Base-by-base conservation (phyloP, 1,140 invertebrate species). In the Drosophila teissieri region DNA sequence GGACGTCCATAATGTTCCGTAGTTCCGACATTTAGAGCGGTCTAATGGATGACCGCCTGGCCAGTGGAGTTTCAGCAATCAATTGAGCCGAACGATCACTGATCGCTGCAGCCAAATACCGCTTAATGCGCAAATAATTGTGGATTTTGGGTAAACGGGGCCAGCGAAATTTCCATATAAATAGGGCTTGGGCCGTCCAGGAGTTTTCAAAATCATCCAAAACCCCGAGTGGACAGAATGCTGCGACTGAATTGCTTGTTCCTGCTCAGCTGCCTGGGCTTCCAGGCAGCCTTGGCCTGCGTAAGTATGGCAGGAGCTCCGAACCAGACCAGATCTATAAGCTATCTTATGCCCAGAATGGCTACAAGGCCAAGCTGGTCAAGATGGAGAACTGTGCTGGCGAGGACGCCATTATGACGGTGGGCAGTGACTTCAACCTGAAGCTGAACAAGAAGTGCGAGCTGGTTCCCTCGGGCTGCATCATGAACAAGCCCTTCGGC, bases 381-480 rank as follows among this genome's bases (percentile, higher is more conserved):
- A 92, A 92, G 61, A 40, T 91, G 52, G 91, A 91, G 40, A 89
- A 91, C 64, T 92, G 91, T 52, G 91, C 85, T 24, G 91, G 90
- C 11, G 52, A 65, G 0, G 78, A 89, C 54, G 78, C 75, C 24
- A 58, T 92, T 8, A 82, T 92, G 19, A 78, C 67, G 12, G 46
- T 92, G 11, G 85, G 84, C 17, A 52, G 70, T 0, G 78, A 78
- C 42, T 91, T 91, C 52, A 67, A 46, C 8, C 55, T 91, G 2
- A 91, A 91, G 67, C 56, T 92, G 19, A 92, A 91, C 54, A 92
- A 92, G 19, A 91, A 92, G 42, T 92, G 91, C 51, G 90, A 92
- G 37, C 54, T 92, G 34, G 73, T 92, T 5, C 90, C 91, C 2
- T 64, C 57, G 12, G 91, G 91, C 14, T 92, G 91, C 49, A 74